These are phyloP conservation scores for Notarius lentiginosus DNA, from an alignment of 2,113 vertebrate genomes.

Conservation along the genomic window DNA sequence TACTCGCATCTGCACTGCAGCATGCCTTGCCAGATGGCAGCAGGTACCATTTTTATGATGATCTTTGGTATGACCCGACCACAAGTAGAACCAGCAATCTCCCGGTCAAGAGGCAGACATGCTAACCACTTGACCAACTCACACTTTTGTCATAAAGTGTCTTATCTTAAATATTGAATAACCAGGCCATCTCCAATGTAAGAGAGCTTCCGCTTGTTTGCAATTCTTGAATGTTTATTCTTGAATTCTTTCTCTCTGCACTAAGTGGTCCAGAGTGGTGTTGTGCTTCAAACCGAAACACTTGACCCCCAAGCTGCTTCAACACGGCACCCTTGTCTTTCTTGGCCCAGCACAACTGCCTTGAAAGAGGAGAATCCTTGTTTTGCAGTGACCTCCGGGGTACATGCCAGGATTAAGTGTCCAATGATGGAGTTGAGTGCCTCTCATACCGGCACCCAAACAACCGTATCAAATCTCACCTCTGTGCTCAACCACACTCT, in stretches of 20 bases:
- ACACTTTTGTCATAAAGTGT: not conserved
- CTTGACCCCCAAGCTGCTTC: slow-evolving; percentile 22
- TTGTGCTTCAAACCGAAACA: slow-evolving; percentile 7
- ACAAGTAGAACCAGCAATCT: too few relatives aligned
- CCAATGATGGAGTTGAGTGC: slow-evolving; percentile 27
- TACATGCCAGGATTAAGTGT: slow-evolving; percentile 35
- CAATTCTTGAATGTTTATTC: not conserved
- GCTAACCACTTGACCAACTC: too few relatives aligned
- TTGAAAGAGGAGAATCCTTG: not conserved
- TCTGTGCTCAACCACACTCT: slow-evolving; percentile 7
- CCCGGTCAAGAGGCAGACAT: too few relatives aligned
- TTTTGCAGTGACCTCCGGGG: slow-evolving; percentile 24
- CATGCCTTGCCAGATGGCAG: too few relatives aligned
- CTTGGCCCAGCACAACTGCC: slow-evolving; percentile 13
- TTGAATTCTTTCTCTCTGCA: not conserved
- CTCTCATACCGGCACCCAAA: slow-evolving; percentile 39
- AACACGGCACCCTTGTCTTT: not conserved
- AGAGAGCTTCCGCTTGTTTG: not conserved
- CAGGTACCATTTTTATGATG: too few relatives aligned
- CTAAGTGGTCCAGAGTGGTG: not conserved
- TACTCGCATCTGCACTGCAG: too few relatives aligned
- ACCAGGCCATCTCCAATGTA: not conserved
- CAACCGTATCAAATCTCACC: slow-evolving; percentile 33
- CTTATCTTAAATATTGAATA: not conserved
- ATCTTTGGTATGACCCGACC: too few relatives aligned